These are phyloP conservation scores for Myotis lucifugus DNA, from an alignment of 2,113 vertebrate genomes.

Conservation along the genomic window DNA sequence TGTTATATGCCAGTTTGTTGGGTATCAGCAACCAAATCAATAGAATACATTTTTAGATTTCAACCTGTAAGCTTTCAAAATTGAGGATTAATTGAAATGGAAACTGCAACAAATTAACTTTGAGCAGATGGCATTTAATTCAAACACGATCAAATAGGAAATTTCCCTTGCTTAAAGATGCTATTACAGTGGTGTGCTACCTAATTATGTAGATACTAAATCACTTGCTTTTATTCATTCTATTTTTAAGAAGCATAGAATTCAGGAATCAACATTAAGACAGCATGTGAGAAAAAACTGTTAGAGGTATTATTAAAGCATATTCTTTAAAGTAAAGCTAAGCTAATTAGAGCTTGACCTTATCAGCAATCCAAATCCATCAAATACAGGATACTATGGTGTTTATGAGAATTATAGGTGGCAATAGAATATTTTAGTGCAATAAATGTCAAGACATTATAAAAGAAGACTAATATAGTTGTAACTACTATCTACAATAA, in stretches of 20 bases:
- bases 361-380: not conserved
- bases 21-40: slow-evolving; percentile 53
- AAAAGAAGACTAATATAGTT: not conserved
- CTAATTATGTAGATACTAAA: slow-evolving; percentile 26
- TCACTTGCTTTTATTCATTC: slow-evolving; percentile 18
- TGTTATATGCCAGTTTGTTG: not conserved
- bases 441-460: not conserved
- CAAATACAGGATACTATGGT: not conserved
- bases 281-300: not conserved
- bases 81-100: slow-evolving; percentile 73
- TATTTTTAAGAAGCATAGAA: not conserved
- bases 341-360: slow-evolving; percentile 45
- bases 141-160: slow-evolving; percentile 54
- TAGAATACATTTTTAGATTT: slow-evolving; percentile 62
- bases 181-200: slow-evolving; percentile 18
- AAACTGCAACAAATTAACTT: slow-evolving; percentile 70
- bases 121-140: slow-evolving; percentile 71
- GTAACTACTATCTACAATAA: not conserved
- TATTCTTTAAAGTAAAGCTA: not conserved
- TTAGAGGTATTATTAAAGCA: not conserved
- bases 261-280: not conserved
- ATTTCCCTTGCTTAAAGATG: slow-evolving; percentile 57
- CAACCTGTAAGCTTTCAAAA: slow-evolving; percentile 40
- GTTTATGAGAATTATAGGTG: not conserved
- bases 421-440: not conserved